Percentiles rank a stretch among this genome's conserved stretches.
Evolutionary conservation across 2,888 invertebrate species (phyloP).

Genomic region (Esperia sulphurella): DNA sequence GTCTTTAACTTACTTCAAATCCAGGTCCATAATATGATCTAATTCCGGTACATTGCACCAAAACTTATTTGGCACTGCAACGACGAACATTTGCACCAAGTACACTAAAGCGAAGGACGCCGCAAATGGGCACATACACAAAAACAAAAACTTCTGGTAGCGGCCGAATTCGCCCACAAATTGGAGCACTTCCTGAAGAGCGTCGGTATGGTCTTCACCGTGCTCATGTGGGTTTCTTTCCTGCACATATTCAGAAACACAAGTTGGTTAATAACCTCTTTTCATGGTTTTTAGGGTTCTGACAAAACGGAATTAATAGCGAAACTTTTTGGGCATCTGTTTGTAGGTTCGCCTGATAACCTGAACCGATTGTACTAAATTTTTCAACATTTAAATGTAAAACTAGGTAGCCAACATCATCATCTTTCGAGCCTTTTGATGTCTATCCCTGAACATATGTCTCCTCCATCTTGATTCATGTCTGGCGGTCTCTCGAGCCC

Average conservation of each 20-base stretch:
- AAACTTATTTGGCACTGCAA: neutral
- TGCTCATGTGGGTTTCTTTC: neutral
- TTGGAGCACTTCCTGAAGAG: neutral
- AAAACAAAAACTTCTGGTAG: neutral
- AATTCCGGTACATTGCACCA: neutral
- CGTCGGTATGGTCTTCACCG: neutral
- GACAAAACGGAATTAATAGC: no score
- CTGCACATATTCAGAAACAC: neutral
- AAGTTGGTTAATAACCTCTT: neutral
- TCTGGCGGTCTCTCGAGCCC: no score
- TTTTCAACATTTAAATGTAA: no score
- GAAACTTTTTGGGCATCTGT: no score
- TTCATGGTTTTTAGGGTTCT: no score
- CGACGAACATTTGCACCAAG: slow-evolving; percentile 42
- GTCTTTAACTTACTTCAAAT: neutral
- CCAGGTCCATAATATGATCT: neutral
- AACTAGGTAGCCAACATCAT: no score
- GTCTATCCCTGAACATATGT: no score
- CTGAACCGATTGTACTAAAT: no score
- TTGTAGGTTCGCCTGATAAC: no score
- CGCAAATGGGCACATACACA: neutral
- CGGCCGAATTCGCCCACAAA: neutral
- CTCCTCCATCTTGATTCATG: no score
- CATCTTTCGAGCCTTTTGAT: no score
- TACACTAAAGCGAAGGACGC: slow-evolving; percentile 46